Evolutionary conservation across 2,888 invertebrate species (phyloP).

Genomic region (Opisthograptis luteolata): DNA sequence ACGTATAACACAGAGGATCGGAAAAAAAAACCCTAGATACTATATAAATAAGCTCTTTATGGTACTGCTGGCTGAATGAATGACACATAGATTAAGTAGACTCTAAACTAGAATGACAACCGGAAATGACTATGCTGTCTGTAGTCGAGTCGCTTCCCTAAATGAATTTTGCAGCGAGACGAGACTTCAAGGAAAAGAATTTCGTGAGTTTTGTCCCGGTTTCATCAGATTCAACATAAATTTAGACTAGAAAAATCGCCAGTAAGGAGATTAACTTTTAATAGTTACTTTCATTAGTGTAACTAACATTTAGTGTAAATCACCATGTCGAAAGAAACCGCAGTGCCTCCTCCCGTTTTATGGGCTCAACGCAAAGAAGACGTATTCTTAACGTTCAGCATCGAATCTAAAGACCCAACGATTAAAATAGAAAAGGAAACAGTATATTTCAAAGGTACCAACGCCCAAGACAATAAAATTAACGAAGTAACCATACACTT

Average conservation of each 20-base stretch:
- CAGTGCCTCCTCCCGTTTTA: constrained; percentile 91
- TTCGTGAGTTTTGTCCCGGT: constrained; percentile 23
- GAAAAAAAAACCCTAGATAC: too few species aligned
- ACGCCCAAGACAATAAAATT: constrained; percentile 92
- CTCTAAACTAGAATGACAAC: constrained; percentile 1
- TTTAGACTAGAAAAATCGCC: constrained; percentile 23
- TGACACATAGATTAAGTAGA: too few species aligned
- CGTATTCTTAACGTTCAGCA: constrained; percentile 94
- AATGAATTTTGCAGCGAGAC: constrained; percentile 34
- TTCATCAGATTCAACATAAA: constrained; percentile 20
- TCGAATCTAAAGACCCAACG: constrained; percentile 94
- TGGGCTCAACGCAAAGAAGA: constrained; percentile 96
- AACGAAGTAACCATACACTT: constrained; percentile 96
- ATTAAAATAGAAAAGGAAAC: constrained; percentile 90
- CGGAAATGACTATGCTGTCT: constrained; percentile 20
- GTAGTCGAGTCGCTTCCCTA: constrained; percentile 25
- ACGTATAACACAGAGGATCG: too few species aligned
- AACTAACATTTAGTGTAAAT: constrained; percentile 16
- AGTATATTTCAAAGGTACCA: constrained; percentile 93
- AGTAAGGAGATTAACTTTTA: constrained; percentile 4
- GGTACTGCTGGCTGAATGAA: too few species aligned
- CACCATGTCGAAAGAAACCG: constrained; percentile 78
- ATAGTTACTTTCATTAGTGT: constrained; percentile 4
- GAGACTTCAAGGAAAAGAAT: constrained; percentile 21
- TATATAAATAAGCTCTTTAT: too few species aligned